phyloP scores from a whole-genome alignment of 2,797 vertebrate genomes.

The Gastrophryne carolinensis region DNA sequence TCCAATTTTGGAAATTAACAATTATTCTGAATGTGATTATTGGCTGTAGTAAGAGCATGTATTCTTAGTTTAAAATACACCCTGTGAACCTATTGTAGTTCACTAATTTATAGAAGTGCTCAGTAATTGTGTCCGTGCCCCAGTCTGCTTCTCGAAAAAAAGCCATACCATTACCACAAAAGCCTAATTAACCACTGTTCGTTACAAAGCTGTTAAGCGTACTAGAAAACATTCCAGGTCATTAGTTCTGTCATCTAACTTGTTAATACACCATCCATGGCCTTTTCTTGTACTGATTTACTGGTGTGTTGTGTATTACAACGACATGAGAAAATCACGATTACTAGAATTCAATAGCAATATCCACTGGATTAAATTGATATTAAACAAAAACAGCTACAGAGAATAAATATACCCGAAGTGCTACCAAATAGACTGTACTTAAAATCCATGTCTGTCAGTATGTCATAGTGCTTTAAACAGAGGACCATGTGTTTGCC shows the following conservation, averaged over 20 bases:
- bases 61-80: too few relatives aligned
- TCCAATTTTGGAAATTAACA: too few relatives aligned
- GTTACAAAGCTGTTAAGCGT: background rate
- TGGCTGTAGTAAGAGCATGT: too few relatives aligned
- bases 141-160: background rate
- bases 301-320: background rate
- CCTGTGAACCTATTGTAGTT: too few relatives aligned
- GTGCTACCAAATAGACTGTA: background rate
- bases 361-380: background rate
- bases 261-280: background rate
- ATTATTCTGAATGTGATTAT: too few relatives aligned
- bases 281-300: slow-evolving; percentile 4
- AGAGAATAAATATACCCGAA: background rate
- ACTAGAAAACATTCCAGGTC: background rate
- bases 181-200: background rate
- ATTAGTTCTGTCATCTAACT: background rate
- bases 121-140: background rate
- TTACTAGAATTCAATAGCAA: background rate
- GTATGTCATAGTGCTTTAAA: background rate
- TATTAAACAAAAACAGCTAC: too few relatives aligned
- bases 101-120: background rate
- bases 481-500: background rate
- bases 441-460: background rate
- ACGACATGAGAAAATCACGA: background rate
- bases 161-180: background rate